Percentiles rank a stretch among this genome's conserved stretches.
These are phyloP conservation scores for Teleiodes luculella DNA, from an alignment of 2,888 invertebrate genomes.

Conservation along the genomic window DNA sequence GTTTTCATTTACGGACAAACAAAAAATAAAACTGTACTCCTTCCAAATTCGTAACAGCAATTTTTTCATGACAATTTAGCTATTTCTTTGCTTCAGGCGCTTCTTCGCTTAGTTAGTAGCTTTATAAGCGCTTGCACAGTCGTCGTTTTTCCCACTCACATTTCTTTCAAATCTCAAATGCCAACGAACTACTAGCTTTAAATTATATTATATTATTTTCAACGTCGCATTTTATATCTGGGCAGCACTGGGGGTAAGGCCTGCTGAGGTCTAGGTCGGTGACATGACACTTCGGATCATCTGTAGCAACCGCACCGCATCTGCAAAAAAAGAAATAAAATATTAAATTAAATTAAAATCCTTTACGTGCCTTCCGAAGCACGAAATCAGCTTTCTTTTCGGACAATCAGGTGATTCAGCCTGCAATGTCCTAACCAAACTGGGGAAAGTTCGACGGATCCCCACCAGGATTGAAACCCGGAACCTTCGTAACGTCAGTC, in stretches of 20 bases:
- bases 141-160: background rate
- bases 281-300: conserved; percentile 33
- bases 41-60: too few species aligned
- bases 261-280: conserved; percentile 21
- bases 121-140: background rate
- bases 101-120: background rate
- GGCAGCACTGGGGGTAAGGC: conserved; percentile 32
- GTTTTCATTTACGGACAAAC: too few species aligned
- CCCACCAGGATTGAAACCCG: too few species aligned
- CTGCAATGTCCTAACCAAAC: too few species aligned
- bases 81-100: background rate
- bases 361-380: too few species aligned
- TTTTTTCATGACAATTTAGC: background rate
- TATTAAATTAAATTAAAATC: too few species aligned
- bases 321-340: conserved; percentile 39
- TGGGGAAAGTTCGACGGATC: too few species aligned
- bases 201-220: conserved; percentile 23
- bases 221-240: conserved; percentile 22
- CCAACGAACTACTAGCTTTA: background rate
- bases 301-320: conserved; percentile 40
- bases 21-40: too few species aligned
- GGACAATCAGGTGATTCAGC: too few species aligned
- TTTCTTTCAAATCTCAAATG: conserved; percentile 4
- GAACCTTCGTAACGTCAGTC: too few species aligned
- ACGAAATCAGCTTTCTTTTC: too few species aligned